Conservation (phyloP, 2,797 vertebrate species). For the Botia kubotai region DNA sequence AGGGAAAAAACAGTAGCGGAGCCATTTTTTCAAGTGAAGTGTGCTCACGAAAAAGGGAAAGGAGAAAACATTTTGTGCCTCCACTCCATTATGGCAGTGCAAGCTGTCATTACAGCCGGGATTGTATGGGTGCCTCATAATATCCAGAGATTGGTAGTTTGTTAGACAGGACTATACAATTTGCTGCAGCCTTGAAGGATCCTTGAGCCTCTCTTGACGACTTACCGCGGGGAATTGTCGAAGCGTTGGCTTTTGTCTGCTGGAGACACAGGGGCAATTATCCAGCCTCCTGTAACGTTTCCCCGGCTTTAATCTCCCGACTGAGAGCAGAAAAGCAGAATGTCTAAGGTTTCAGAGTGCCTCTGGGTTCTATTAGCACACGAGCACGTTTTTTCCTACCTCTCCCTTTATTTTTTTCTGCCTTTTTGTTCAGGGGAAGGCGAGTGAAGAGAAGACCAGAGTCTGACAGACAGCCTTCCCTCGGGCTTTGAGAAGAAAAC, state of each 20-base stretch:
- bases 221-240: constrained; percentile 78
- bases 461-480: constrained; percentile 79
- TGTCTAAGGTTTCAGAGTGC: constrained; percentile 81
- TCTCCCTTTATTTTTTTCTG: constrained; percentile 2
- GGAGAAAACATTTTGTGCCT: constrained; percentile 74
- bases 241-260: constrained; percentile 83
- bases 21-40: constrained; percentile 73
- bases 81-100: constrained; percentile 75
- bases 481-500: constrained; percentile 78
- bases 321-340: constrained; percentile 80
- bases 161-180: constrained; percentile 83
- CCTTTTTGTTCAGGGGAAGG: constrained; percentile 56
- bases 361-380: constrained; percentile 84
- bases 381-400: constrained; percentile 76
- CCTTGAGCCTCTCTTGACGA: constrained; percentile 79
- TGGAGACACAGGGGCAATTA: constrained; percentile 77
- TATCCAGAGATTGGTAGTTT: constrained; percentile 81
- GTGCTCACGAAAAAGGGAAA: constrained; percentile 30
- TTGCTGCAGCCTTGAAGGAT: constrained; percentile 80
- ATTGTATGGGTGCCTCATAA: constrained; percentile 79
- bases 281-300: constrained; percentile 83
- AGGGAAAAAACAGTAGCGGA: constrained; percentile 57
- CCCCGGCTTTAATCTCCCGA: constrained; percentile 83
- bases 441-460: constrained; percentile 72
- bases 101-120: constrained; percentile 78